Evolutionary conservation across 2,888 invertebrate species (phyloP).

Genomic region (Ennomos quercinarius): DNA sequence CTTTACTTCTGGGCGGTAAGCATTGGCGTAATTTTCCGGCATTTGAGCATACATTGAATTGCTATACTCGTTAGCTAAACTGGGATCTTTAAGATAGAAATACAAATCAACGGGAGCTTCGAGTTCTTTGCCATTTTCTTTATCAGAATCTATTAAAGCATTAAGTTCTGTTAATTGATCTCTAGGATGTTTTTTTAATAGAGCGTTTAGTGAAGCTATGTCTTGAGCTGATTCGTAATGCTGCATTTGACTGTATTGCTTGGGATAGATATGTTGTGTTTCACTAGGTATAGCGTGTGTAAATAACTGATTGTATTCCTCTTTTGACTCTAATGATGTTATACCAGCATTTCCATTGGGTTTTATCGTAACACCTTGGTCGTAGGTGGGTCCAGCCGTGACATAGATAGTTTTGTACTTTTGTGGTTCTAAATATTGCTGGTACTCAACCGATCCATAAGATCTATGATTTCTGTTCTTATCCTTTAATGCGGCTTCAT

Average conservation of each 20-base stretch:
- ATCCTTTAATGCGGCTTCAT: conserved; percentile 53
- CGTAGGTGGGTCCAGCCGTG: conserved; percentile 61
- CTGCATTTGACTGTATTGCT: conserved; percentile 66
- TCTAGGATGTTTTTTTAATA: conserved; percentile 77
- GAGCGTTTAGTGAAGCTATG: conserved; percentile 71
- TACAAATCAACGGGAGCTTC: conserved; percentile 69
- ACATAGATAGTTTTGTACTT: conserved; percentile 60
- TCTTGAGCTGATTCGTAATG: conserved; percentile 68
- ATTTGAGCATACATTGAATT: conserved; percentile 51
- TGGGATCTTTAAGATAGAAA: conserved; percentile 67
- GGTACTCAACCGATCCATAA: conserved; percentile 64
- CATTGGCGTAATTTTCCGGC: conserved; percentile 56
- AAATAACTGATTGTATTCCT: conserved; percentile 53
- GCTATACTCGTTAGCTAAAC: conserved; percentile 51
- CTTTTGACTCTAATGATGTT: conserved; percentile 45
- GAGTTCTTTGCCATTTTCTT: conserved; percentile 49
- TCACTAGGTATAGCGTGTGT: conserved; percentile 64
- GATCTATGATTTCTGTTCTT: conserved; percentile 76
- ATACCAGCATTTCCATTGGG: conserved; percentile 69
- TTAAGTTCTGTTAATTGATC: conserved; percentile 81
- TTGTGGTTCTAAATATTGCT: conserved; percentile 58
- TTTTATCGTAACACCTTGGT: conserved; percentile 74
- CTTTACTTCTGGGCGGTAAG: conserved; percentile 52
- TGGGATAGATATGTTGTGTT: conserved; percentile 63
- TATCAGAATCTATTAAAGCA: conserved; percentile 64